Base-by-base conservation (phyloP, 2,888 invertebrate species). In the Chesias legatella region DNA sequence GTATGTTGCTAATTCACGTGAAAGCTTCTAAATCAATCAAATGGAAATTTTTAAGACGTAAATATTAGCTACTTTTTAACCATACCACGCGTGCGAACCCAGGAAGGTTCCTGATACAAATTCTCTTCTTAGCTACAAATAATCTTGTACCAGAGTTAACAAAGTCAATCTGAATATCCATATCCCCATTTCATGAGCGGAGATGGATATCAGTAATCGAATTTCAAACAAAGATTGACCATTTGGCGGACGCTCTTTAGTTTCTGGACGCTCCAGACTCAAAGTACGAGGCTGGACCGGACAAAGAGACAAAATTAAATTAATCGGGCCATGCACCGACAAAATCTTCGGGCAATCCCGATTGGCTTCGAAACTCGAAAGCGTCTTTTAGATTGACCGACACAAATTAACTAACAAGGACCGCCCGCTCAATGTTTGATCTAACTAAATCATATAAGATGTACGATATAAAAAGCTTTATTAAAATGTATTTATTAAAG, bases 291-390 rank as follows among this genome's bases (percentile, higher is more conserved):
- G 10, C 26, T 48, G 67, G 37, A 62, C 60, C 63, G 67, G 70
- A 76, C 83, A 78, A 79, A 83, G 81, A 79, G 70, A 80, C 81
- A 82, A 82, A n/a, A 85, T 81, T 77, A 85, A 80, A 81, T 84
- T 86, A 85, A 84, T 85, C 79, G 74, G 61, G 73, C 70, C 78
- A 80, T 82, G 71, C 76, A 73, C 75, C 72, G 73, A 69, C 81
- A 74, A 73, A 84, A 85, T 85, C 69, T 45, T 32, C 29, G 41
- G 43, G 23, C 36, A 40, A 23, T 31, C 30, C 58, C 56, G 56
- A 52, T 43, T 49, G 43, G 43, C 33, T 57, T 5, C 5, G 13
- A 17, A 17, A 17, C 5, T 17, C 5, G 13, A 17, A 5, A 17
- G 3, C 49, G 68, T 73, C 77, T 79, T 76, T 73, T 72, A 71